Evolutionary conservation across 1,140 invertebrate species (phyloP).

Genomic region (Listronotus oregonensis): DNA sequence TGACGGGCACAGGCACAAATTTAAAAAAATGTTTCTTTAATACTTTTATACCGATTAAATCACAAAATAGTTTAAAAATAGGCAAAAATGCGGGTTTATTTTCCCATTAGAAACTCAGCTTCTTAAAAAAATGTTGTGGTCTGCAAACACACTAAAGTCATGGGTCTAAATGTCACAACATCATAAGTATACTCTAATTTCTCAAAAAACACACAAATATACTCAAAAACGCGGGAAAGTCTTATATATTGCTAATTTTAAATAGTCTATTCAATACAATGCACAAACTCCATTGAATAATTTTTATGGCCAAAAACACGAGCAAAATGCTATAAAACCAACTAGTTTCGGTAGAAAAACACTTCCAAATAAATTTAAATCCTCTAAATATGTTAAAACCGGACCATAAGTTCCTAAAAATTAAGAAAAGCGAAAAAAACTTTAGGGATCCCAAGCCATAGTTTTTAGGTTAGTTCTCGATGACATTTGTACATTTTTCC

Average conservation of each 20-base stretch:
- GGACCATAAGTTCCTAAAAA: neutral
- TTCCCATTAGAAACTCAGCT: too few relatives aligned
- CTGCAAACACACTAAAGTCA: too few relatives aligned
- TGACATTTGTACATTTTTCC: conserved; percentile 27
- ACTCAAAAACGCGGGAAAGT: neutral
- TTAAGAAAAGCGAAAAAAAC: conserved; percentile 12
- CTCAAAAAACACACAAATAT: neutral
- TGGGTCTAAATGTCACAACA: too few relatives aligned
- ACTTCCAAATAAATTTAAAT: neutral
- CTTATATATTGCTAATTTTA: neutral
- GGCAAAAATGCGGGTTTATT: too few relatives aligned
- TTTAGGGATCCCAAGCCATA: conserved; percentile 30
- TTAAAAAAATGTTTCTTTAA: too few relatives aligned
- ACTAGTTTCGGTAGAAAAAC: conserved; percentile 7
- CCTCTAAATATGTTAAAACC: neutral
- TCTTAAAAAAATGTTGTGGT: too few relatives aligned
- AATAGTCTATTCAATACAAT: conserved; percentile 2
- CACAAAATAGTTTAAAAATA: too few relatives aligned
- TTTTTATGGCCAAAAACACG: neutral
- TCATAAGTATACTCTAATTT: neutral
- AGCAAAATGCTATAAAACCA: neutral
- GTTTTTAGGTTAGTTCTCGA: conserved; percentile 31
- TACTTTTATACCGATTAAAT: too few relatives aligned
- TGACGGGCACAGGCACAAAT: too few relatives aligned
- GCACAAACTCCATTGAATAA: conserved; percentile 13